Evolutionary conservation across 2,797 vertebrate genomes (phyloP).

Genomic region (Phataginus tetradactyla): DNA sequence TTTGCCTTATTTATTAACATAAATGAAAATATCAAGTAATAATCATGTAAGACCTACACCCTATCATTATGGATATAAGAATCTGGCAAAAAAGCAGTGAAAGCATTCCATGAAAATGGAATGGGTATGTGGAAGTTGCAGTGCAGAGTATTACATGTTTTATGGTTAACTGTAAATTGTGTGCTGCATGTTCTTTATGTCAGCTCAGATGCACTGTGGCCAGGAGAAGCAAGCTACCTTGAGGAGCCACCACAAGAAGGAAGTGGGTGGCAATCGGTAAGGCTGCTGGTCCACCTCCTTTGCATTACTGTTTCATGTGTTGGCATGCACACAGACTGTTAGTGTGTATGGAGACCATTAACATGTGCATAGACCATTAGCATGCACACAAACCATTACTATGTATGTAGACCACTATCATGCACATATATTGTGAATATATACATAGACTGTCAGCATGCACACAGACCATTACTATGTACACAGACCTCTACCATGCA

Average conservation of each 20-base stretch:
- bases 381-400: not conserved
- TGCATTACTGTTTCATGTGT: fast-evolving
- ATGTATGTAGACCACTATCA: fast-evolving
- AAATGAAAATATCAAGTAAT: not conserved
- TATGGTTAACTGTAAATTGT: not conserved
- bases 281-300: not conserved
- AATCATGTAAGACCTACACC: not conserved
- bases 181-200: not conserved
- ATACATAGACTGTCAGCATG: fast-evolving
- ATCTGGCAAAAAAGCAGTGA: not conserved
- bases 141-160: not conserved
- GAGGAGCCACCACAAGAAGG: not conserved
- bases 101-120: not conserved
- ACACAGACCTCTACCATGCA: fast-evolving
- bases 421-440: fast-evolving
- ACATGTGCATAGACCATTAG: fast-evolving
- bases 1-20: not conserved
- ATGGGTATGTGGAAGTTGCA: not conserved
- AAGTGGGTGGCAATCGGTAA: too few species aligned
- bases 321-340: not conserved
- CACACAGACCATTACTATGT: fast-evolving
- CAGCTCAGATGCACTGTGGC: not conserved
- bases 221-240: too few species aligned
- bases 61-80: not conserved
- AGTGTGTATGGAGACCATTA: too few species aligned